phyloP scores from a whole-genome alignment of 2,113 vertebrate genomes.

The Ifrita kowaldi region DNA sequence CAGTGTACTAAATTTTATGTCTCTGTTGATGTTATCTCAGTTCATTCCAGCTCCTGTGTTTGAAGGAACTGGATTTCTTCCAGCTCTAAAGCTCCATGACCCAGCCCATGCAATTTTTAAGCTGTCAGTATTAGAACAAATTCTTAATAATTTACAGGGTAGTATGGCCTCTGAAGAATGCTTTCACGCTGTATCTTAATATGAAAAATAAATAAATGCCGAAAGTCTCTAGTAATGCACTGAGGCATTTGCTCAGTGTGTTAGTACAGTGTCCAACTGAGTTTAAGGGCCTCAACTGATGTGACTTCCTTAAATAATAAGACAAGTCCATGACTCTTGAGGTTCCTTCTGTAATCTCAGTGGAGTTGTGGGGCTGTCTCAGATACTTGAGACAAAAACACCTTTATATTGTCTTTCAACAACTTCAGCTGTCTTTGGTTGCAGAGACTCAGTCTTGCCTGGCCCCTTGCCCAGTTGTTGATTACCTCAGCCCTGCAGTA shows the following conservation, averaged over 20 bases:
- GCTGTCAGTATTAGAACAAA: background rate
- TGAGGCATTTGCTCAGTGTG: background rate
- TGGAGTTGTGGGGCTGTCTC: background rate
- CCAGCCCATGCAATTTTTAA: background rate
- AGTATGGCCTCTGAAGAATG: background rate
- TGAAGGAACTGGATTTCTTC: background rate
- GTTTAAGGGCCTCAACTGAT: background rate
- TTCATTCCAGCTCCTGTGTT: background rate
- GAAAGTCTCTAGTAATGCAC: background rate
- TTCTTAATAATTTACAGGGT: background rate
- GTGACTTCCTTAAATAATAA: background rate
- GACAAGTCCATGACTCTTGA: background rate
- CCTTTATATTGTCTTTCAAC: background rate
- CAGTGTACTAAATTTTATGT: background rate
- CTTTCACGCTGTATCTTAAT: background rate
- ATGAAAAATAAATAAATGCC: constrained; percentile 15
- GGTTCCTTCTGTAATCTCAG: background rate
- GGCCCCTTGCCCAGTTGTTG: background rate
- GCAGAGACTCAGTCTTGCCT: background rate
- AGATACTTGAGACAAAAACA: background rate
- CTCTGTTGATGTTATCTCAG: background rate
- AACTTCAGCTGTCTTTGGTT: background rate
- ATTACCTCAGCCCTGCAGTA: background rate
- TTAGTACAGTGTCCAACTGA: background rate
- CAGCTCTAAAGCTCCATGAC: background rate